Evolutionary conservation across 2,797 vertebrate species (phyloP), one percentile per base, ranked within the genome.

Genomic region (Chromobotia macracanthus): DNA sequence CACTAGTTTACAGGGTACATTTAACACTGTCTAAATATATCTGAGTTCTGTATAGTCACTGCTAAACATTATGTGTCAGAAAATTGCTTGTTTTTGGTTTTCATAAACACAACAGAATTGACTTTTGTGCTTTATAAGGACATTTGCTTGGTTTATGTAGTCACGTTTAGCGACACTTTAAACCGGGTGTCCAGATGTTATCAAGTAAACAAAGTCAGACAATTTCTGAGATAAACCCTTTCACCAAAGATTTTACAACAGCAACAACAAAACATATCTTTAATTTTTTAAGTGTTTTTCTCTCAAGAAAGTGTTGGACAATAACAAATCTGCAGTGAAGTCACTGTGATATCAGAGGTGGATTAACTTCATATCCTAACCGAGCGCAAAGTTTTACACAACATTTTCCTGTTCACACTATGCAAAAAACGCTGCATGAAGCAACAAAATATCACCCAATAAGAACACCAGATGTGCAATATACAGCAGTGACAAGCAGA

Each of bases 251-350:
- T 75, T 75, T 65, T 67, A 83, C 79, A 48, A 79, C 46, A 70
- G 61, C 61, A 72, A 65, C 69, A 46, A 85, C 75, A 60, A 68
- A 84, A 87, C 53, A 71, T 41, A 85, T 25, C 44, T 85, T 60
- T 46, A 41, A 48, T 61, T 75, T 83, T 77, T 68, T 63, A 35
- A 35, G 53, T 66, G n/a, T 70, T 84, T 72, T 72, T 68, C 44
- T 63, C 61, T 78, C 31, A 61, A 80, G 83, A 86, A 67, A 53
- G 46, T 64, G 28, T 68, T 31, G 41, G 71, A 83, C 78, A 56
- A 69, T 83, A 82, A 80, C 79, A 15, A 90, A 90, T 90, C 90
- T 89, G 90, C 91, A 74, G 28, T 13, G 56, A 80, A 71, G 68
- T 76, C 28, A 46, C 44, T 81, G 69, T 61, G 25, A 18, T 9